phyloP scores from a whole-genome alignment of 2,113 vertebrate species.

The Calonectris borealis region DNA sequence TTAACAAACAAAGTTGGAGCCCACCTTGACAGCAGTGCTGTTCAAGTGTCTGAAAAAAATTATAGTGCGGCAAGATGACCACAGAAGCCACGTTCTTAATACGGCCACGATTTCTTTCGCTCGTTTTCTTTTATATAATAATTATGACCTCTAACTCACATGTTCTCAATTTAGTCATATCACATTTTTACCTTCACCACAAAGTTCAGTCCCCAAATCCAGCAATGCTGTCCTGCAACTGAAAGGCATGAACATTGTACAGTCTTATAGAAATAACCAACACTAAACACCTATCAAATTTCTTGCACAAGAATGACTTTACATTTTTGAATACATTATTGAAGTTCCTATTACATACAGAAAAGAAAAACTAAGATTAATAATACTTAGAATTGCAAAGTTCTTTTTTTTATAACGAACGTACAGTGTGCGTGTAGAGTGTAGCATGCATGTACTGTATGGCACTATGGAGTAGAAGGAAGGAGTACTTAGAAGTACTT shows the following conservation, averaged over 20 bases:
- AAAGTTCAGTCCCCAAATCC: not conserved
- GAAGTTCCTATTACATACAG: not conserved
- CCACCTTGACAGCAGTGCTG: not conserved
- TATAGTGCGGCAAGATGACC: not conserved
- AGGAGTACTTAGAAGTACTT: not conserved
- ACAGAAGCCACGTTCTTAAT: not conserved
- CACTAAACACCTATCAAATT: not conserved
- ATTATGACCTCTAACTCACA: not conserved
- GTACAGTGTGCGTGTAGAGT: not conserved
- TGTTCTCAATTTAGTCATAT: not conserved
- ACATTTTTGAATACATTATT: not conserved
- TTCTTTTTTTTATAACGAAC: not conserved
- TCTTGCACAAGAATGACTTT: not conserved
- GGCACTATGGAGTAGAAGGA: not conserved
- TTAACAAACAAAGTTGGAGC: not conserved
- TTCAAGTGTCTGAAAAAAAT: not conserved
- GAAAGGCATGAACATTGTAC: not conserved
- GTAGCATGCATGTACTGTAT: not conserved
- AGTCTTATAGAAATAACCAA: not conserved
- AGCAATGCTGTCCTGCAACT: not conserved
- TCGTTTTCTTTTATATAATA: not conserved
- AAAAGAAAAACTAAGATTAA: not conserved
- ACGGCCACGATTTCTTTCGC: accelerated
- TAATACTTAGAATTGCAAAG: not conserved
- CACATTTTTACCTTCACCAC: not conserved